Evolutionary conservation across 37 sponge, comb jelly and placozoan genomes (phyloP).

Genomic region (Oscarella lobularis): DNA sequence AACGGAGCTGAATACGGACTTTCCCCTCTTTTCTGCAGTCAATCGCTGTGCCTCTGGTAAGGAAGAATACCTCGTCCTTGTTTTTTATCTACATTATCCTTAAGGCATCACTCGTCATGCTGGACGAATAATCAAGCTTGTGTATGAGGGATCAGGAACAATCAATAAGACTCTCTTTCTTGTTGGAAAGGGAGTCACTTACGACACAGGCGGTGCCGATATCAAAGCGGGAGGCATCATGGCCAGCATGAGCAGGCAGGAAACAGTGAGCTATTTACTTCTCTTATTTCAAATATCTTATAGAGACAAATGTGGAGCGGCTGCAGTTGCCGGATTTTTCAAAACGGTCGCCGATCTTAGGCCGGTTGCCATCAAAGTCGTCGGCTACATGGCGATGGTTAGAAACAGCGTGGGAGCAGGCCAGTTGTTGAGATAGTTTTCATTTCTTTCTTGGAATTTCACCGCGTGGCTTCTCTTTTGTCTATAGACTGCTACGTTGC

Average conservation of each 20-base stretch:
- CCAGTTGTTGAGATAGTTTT: too few species aligned
- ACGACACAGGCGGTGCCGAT: conserved; percentile 38
- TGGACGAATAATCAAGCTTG: conserved; percentile 9
- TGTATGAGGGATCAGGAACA: conserved; percentile 9
- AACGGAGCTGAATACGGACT: conserved; percentile 11
- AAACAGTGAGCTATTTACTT: not conserved
- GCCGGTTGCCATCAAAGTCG: conserved; percentile 18
- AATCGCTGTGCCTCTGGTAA: conserved; percentile 31
- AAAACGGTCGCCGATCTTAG: conserved; percentile 11
- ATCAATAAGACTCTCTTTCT: conserved; percentile 15
- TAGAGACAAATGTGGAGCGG: conserved; percentile 47
- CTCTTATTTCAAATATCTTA: not conserved
- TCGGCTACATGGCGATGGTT: conserved; percentile 23
- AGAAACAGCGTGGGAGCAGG: conserved; percentile 40
- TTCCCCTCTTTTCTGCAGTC: conserved; percentile 38
- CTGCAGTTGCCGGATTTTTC: conserved; percentile 42
- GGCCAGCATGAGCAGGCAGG: conserved; percentile 32
- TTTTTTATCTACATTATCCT: too few species aligned
- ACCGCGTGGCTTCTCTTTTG: too few species aligned
- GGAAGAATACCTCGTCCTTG: too few species aligned
- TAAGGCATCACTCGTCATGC: conserved; percentile 6
- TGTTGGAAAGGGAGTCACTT: conserved; percentile 41
- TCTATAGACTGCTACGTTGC: conserved; percentile 31
- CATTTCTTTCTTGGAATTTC: too few species aligned
- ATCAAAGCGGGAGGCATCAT: conserved; percentile 39